Percentiles rank a stretch among this genome's conserved stretches.
Evolutionary conservation across 1,140 invertebrate species (phyloP).

Genomic region (Piezodorus guildinii): DNA sequence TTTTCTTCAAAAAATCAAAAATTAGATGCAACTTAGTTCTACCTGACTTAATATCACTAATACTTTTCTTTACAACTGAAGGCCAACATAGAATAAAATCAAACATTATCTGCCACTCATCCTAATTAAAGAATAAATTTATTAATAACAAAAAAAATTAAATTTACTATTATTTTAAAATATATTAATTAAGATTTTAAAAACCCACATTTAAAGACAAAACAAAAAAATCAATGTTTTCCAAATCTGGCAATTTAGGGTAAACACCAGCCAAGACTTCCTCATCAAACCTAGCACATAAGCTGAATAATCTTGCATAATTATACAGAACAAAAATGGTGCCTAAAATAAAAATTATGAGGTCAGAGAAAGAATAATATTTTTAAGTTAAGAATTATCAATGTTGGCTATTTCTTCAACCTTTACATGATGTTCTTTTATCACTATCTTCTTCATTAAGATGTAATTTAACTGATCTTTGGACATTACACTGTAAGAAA

Average conservation of each 20-base stretch:
- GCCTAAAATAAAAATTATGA: constrained; percentile 7
- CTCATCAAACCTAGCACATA: constrained; percentile 7
- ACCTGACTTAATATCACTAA: constrained; percentile 37
- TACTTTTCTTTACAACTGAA: constrained; percentile 40
- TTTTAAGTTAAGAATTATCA: neutral
- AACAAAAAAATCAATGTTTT: constrained; percentile 13
- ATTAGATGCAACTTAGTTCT: constrained; percentile 44
- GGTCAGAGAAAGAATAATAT: neutral
- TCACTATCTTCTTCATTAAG: neutral
- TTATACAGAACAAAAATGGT: constrained; percentile 21
- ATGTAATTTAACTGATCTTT: neutral
- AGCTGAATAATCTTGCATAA: constrained; percentile 12
- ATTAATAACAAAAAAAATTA: neutral
- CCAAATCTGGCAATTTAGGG: constrained; percentile 9
- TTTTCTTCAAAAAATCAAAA: constrained; percentile 45
- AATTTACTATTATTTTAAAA: constrained; percentile 2
- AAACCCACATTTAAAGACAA: constrained; percentile 16
- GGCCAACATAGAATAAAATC: constrained; percentile 50
- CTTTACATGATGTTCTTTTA: constrained; percentile 5
- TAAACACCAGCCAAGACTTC: constrained; percentile 2
- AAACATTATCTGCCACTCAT: constrained; percentile 58
- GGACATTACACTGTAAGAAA: constrained; percentile 10
- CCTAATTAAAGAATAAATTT: constrained; percentile 35
- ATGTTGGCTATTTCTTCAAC: neutral
- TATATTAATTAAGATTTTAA: neutral